Base-by-base conservation (phyloP, 2,113 vertebrate genomes). In the Mus spicilegus region DNA sequence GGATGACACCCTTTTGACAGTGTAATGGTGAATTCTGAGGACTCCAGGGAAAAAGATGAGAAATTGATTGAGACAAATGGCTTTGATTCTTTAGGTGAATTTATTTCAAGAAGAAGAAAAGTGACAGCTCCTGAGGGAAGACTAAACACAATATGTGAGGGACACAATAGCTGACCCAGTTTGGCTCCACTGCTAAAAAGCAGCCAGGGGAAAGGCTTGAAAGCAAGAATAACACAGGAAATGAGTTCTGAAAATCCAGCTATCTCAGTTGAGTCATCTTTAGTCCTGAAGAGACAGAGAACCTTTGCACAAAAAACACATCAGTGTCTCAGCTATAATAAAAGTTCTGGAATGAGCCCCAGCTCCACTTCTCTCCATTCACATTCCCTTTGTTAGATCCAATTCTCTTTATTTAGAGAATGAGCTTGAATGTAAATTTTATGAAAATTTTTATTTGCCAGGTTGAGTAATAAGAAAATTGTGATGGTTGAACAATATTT, bases 21-120 rank as follows among this genome's bases (percentile, higher is more conserved):
- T 70, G 6, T 84, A 91, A 96, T 91, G 73, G 92, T 69, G 70
- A 88, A 49, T 96, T 92, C 88, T 94, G 20, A 94, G 84, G 69
- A 7, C 61, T 93, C 73, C 56, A 89, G 81, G 82, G 88, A 95
- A 77, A 90, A 89, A 49, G 72, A 91, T 94, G 76, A 90, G 93
- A 90, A 92, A 75, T 42, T 95, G 87, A 76, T 87, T 86, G 95
- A 95, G 69, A 97, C 84, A 96, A 95, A 94, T 96, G 89, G 26
- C 65, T 91, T 95, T 94, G 89, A 89, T 88, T 90, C 65, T 96
- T 97, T 81, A 90, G 91, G 73, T 72, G 89, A 95, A 93, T 98
- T 97, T 82, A 93, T 97, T 98, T 97, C 93, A 84, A 97, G 89
- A 70, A 96, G 78, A 90, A 95, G 76, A 63, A 92, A 95, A 97